These are phyloP conservation scores for Druon quercuslanigerum DNA, from an alignment of 1,140 invertebrate genomes.

Conservation along the genomic window DNA sequence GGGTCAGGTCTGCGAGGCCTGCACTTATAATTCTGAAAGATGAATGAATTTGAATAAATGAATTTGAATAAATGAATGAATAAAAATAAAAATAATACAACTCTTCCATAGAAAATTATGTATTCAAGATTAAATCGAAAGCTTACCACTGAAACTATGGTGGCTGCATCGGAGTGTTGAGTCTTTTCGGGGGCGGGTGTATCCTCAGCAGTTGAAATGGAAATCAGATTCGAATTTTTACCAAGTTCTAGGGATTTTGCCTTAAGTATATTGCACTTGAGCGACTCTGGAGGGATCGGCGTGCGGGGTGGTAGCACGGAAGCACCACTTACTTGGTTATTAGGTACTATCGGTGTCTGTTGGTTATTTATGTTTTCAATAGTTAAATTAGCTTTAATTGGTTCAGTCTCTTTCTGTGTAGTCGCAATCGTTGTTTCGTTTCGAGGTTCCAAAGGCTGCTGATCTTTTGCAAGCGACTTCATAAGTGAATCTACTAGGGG, in stretches of 20 bases:
- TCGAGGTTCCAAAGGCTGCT: constrained; percentile 75
- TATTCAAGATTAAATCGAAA: constrained; percentile 25
- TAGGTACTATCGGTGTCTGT: constrained; percentile 74
- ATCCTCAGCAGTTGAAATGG: constrained; percentile 70
- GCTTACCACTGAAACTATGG: constrained; percentile 86
- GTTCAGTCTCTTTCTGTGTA: constrained; percentile 69
- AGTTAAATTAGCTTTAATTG: constrained; percentile 64
- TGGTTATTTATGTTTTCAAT: constrained; percentile 74
- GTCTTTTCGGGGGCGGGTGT: constrained; percentile 68
- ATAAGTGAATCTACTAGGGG: constrained; percentile 76
- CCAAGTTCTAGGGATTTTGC: constrained; percentile 73
- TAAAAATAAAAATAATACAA: neutral
- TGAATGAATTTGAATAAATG: neutral
- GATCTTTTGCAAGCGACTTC: constrained; percentile 78
- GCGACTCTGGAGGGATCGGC: constrained; percentile 87
- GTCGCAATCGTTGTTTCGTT: constrained; percentile 72
- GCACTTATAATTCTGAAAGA: neutral
- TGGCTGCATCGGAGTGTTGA: constrained; percentile 78
- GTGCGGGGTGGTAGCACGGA: constrained; percentile 72
- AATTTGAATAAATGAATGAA: neutral
- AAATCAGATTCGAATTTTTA: constrained; percentile 72
- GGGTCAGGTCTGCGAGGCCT: no score
- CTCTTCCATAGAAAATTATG: neutral
- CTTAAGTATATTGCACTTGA: constrained; percentile 97
- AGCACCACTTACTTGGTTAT: constrained; percentile 72